Conservation (phyloP, 1,140 invertebrate species). For the Bradynema listronoti region DNA sequence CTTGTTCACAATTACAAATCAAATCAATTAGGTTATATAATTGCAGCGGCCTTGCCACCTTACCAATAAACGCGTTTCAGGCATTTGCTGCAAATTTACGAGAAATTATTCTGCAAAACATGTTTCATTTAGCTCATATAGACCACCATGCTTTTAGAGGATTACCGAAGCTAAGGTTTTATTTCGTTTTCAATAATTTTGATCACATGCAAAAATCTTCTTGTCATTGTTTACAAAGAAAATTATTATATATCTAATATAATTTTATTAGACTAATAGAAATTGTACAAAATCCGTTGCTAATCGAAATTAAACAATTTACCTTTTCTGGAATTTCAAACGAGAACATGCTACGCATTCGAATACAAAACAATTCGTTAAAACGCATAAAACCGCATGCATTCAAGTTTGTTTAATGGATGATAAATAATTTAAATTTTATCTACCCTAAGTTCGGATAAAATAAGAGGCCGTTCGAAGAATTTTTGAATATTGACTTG, state of each 20-base stretch:
- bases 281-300: constrained; percentile 27
- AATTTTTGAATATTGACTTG: constrained; percentile 4
- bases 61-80: no score
- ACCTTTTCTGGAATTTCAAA: constrained; percentile 43
- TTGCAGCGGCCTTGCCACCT: no score
- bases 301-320: constrained; percentile 32
- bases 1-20: no score
- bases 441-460: not conserved
- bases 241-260: constrained; percentile 2
- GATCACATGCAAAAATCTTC: not conserved
- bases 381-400: constrained; percentile 33
- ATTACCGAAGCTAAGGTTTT: no score
- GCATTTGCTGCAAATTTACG: no score
- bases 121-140: no score
- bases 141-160: no score
- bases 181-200: no score
- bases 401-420: constrained; percentile 30
- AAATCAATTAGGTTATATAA: no score
- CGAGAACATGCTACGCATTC: constrained; percentile 29
- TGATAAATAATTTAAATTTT: not conserved
- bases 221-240: not conserved
- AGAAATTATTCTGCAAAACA: no score
- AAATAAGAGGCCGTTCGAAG: not conserved
- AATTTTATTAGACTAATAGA: constrained; percentile 24
- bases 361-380: constrained; percentile 36